These are phyloP conservation scores for Boleophthalmus pectinirostris DNA, from an alignment of 2,113 vertebrate genomes.

Conservation along the genomic window DNA sequence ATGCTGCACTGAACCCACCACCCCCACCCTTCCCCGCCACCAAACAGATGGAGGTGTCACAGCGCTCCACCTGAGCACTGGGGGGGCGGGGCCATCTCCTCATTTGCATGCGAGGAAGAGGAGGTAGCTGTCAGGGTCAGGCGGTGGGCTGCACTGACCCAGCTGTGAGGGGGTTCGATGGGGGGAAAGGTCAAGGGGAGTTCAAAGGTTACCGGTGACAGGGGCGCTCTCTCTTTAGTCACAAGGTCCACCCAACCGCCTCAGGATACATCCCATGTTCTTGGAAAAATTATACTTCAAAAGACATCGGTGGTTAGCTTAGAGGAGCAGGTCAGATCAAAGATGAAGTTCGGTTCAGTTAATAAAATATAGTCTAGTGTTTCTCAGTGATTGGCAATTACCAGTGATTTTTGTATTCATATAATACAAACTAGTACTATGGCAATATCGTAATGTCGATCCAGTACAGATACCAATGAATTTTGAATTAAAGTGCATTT, in stretches of 20 bases:
- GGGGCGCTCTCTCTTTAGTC: slow-evolving; percentile 21
- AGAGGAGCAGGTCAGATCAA: neutral
- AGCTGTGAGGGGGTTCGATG: slow-evolving; percentile 32
- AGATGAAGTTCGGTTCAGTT: neutral
- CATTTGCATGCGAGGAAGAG: slow-evolving; percentile 62
- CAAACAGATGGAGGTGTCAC: slow-evolving; percentile 74
- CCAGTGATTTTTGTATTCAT: too few species aligned
- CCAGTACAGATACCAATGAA: neutral
- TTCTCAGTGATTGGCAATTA: too few species aligned
- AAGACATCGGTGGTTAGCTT: slow-evolving; percentile 26
- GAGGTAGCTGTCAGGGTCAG: slow-evolving; percentile 57
- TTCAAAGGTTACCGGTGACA: slow-evolving; percentile 53
- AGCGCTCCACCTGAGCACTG: slow-evolving; percentile 44
- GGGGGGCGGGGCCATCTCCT: slow-evolving; percentile 44
- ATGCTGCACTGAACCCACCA: neutral
- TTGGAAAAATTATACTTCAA: slow-evolving; percentile 18
- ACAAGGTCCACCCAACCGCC: slow-evolving; percentile 27
- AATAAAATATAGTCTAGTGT: too few species aligned
- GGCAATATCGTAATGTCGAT: neutral
- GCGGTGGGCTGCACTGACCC: slow-evolving; percentile 47
- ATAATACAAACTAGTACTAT: too few species aligned
- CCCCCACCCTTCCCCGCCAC: slow-evolving; percentile 11
- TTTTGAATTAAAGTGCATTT: too few species aligned
- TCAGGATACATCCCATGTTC: slow-evolving; percentile 27
- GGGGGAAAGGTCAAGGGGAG: slow-evolving; percentile 58